Evolutionary conservation across 2,113 vertebrate genomes (phyloP).

Genomic region (Lagenorhynchus albirostris): DNA sequence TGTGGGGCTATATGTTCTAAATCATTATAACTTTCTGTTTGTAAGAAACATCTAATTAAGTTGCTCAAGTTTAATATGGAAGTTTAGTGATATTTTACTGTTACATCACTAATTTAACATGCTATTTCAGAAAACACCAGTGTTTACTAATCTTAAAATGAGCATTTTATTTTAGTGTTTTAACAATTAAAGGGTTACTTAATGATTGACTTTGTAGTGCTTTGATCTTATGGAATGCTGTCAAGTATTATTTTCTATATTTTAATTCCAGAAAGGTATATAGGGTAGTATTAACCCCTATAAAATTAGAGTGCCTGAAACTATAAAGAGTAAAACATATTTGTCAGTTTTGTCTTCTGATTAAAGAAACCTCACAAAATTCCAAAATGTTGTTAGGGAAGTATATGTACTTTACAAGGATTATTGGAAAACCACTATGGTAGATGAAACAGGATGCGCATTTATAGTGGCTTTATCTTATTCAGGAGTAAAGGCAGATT

Average conservation of each 20-base stretch:
- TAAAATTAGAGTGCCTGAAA: constrained; percentile 31
- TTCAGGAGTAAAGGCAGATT: constrained; percentile 34
- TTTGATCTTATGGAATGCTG: constrained; percentile 54
- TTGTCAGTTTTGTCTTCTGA: constrained; percentile 53
- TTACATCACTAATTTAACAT: not conserved
- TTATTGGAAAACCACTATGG: constrained; percentile 19
- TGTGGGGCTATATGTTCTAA: not conserved
- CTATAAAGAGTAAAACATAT: constrained; percentile 20
- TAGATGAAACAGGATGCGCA: constrained; percentile 11
- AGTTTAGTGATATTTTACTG: not conserved
- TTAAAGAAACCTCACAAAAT: not conserved
- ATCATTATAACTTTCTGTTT: constrained; percentile 18
- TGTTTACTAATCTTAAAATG: constrained; percentile 40
- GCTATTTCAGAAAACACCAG: not conserved
- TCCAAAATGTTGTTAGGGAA: not conserved
- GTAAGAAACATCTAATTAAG: constrained; percentile 47
- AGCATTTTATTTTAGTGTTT: not conserved
- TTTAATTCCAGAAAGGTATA: constrained; percentile 39
- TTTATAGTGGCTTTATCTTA: constrained; percentile 40
- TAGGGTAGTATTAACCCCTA: not conserved
- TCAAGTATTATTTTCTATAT: constrained; percentile 35
- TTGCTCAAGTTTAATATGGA: constrained; percentile 36
- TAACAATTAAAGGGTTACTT: constrained; percentile 18
- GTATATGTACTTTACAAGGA: not conserved
- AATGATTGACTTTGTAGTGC: constrained; percentile 49